These are phyloP conservation scores for Lymantria dispar DNA, from an alignment of 2,888 invertebrate genomes.

Conservation along the genomic window DNA sequence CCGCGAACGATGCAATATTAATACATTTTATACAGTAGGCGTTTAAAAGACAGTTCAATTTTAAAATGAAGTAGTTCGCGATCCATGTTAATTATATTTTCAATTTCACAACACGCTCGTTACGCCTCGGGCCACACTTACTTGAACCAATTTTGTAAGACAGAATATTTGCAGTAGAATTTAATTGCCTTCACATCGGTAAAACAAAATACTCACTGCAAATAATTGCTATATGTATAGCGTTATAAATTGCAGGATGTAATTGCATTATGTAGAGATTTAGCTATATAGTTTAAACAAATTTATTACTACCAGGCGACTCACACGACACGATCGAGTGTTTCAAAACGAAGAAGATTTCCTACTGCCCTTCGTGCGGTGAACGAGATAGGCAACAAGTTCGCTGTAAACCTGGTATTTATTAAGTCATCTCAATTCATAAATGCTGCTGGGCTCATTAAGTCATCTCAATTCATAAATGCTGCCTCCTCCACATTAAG, in stretches of 20 bases:
- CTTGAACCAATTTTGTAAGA: conserved; percentile 45
- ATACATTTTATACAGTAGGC: conserved; percentile 52
- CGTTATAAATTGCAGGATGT: conserved; percentile 6
- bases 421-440: no score
- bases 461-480: no score
- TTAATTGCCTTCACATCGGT: conserved; percentile 24
- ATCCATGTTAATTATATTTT: conserved; percentile 69
- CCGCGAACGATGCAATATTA: conserved; percentile 22
- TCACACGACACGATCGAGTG: no score
- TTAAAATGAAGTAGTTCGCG: conserved; percentile 63
- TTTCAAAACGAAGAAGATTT: no score
- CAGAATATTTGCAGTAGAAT: conserved; percentile 46
- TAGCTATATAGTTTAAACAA: no score
- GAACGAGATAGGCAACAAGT: no score
- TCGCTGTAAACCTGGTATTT: no score
- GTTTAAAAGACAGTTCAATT: conserved; percentile 61
- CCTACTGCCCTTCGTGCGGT: no score
- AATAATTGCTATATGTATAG: conserved; percentile 6
- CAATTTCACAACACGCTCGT: conserved; percentile 62
- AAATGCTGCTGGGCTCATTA: no score
- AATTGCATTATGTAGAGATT: background rate
- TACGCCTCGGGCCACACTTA: conserved; percentile 49
- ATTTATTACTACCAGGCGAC: no score
- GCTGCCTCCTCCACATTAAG: no score
- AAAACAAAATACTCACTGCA: conserved; percentile 25